Evolutionary conservation across 2,113 vertebrate species (phyloP), one percentile per base, ranked within the genome.

Genomic region (Lampris megalopsis): DNA sequence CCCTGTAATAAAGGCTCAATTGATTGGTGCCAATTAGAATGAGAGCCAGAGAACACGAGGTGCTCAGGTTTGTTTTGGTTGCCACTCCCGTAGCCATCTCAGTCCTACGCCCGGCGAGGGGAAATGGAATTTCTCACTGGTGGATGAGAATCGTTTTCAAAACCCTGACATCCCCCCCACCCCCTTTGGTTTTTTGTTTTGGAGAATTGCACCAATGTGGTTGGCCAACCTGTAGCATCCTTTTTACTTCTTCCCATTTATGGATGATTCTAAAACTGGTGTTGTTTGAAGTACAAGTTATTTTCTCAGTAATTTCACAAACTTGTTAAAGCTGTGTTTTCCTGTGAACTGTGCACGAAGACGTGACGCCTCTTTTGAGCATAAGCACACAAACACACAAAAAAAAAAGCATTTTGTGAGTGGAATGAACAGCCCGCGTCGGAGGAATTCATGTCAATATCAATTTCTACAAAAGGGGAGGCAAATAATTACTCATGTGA

Each of bases 11-110:
- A 90, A 88, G 83, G 77, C 35, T n/a, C 77, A 84, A 88, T 88
- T 90, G 88, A 90, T 91, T 85, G 67, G 73, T 79, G 87, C 85
- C 85, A 86, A 85, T 84, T 90, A 90, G 75, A 84, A 80, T 56
- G 77, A 72, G 73, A 79, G 50, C 57, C 65, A 37, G 8, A 50
- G 81, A 88, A 81, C 76, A 86, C 73, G 75, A 87, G 80, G 81
- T 76, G 62, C 82, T 74, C 75, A 45, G 79, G 79, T 83, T 89
- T 83, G 79, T 85, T 84, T 81, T 76, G 77, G 89, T 85, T 86
- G 86, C 56, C 57, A 50, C 68, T 57, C 52, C 62, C n/a, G 62
- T 4, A 1, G 42, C 24, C 2, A 43, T 57, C 57, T 50, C 66
- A 24, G n/a, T 11, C 52, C 0, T 24, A 24, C 24, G 24, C 65